Evolutionary conservation across 2,113 vertebrate genomes (phyloP), one percentile per base, ranked within the genome.

Genomic region (Prietella phreatophila): DNA sequence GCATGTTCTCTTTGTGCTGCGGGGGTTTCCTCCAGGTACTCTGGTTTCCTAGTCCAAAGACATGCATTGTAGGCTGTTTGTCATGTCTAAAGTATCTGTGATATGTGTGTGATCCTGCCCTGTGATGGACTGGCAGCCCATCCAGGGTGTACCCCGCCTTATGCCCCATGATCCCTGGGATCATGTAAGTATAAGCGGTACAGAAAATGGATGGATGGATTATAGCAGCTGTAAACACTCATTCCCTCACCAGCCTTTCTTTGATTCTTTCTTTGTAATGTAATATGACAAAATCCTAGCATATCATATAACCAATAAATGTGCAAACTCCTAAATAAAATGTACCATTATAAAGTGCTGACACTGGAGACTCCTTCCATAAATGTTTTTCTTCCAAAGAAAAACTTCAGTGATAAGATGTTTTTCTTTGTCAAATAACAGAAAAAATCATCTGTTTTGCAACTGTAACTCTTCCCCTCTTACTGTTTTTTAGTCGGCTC

Each of bases 401-500:
- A 22, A 71, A 10, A 22, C 20, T 75, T 50, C 42, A 47, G 5
- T 47, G 42, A 47, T 47, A 7, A 47, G 42, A 47, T 47, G 15
- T 13, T 47, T 4, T 53, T 78, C 3, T 14, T 47, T 78, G 5
- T 76, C 20, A 76, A 78, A 73, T 42, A 30, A 36, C 67, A 69
- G 30, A 19, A 33, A 69, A 71, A 25, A 75, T 22, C 3, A n/a
- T 36, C 69, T 71, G 33, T 20, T 75, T 42, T 25, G 36, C 71
- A 22, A 2, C 50, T 82, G 30, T 81, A 14, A 84, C 67, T 91
- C 25, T 61, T 42, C 89, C 25, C 56, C 5, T 60, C 19, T 50
- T 85, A 85, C 84, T 91, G 85, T 55, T 82, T 85, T 86, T 36
- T 93, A 99, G 98, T 97, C 87, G 96, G 98, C 92, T 93, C 97